Evolutionary conservation across 2,797 vertebrate genomes (phyloP), one percentile per base, ranked within the genome.

Genomic region (Cottoperca gobio): DNA sequence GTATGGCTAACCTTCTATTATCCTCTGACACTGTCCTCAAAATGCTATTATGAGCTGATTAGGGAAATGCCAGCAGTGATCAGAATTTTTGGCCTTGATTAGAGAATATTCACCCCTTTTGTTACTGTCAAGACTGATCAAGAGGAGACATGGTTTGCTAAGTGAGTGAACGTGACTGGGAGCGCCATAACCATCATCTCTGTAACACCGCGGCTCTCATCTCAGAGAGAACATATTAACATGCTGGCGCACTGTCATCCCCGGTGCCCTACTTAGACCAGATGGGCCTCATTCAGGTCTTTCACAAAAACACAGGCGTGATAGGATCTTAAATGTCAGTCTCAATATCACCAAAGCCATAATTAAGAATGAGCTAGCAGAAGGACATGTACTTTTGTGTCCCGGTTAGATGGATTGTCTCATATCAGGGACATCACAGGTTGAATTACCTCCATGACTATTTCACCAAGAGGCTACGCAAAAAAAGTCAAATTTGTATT

Each of bases 201-300:
- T 67, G 62, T 84, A 75, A 77, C 81, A 71, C 70, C 8, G 58
- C 33, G 12, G 61, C 79, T 70, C 40, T 76, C 69, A 45, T 88
- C 78, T 82, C 67, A 5, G 43, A 62, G 62, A 85, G 73, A 70
- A 75, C 81, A 80, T 79, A 81, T 91, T 90, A 89, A 88, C 78
- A 90, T 81, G 81, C 78, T 64, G 76, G 63, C 59, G 8, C n/a
- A 16, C 76, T 81, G 77, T 91, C 86, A 82, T 83, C 83, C 76
- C 84, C 42, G 23, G 73, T 86, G 79, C 48, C 79, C 85, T 90
- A 92, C 87, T 92, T 92, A 89, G 62, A 82, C 82, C 90, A 91
- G 92, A 94, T 88, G 91, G 81, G 81, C 81, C 79, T 84, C 83
- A 79, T 91, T 92, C 90, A 88, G 80, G 66, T 83, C 75, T 76